Conservation (phyloP, 1,140 invertebrate genomes). For the Adoxophyes honmai region DNA sequence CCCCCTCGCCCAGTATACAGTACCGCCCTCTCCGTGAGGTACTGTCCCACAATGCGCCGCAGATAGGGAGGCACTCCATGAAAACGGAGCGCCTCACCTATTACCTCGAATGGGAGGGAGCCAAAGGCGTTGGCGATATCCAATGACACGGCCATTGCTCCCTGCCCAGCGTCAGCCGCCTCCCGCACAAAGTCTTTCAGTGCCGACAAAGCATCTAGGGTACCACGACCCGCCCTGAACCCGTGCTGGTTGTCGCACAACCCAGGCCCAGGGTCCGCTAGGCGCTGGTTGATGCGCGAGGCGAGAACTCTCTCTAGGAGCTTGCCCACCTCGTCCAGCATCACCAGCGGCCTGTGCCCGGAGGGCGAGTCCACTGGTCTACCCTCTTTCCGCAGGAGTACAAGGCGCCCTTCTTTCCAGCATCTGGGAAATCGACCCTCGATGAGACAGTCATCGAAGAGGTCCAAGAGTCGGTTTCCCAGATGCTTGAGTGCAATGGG, state of each 20-base stretch:
- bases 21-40: neutral
- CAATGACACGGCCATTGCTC: constrained; percentile 18
- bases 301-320: neutral
- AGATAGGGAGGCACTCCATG: constrained; percentile 17
- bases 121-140: constrained; percentile 23
- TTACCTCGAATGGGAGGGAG: constrained; percentile 2
- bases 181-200: neutral
- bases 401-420: too few species aligned
- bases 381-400: too few species aligned
- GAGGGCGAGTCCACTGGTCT: too few species aligned
- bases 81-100: constrained; percentile 3
- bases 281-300: neutral
- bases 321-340: too few species aligned
- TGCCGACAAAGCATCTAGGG: constrained; percentile 21
- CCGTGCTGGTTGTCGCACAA: neutral
- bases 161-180: neutral
- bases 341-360: too few species aligned
- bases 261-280: neutral
- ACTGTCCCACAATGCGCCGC: neutral
- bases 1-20: neutral
- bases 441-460: neutral
- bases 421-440: neutral
- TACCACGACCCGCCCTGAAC: constrained; percentile 9
- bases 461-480: neutral
- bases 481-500: neutral